Evolutionary conservation across 2,888 invertebrate species (phyloP), one percentile per base, ranked within the genome.

Genomic region (Brachycybe producta): DNA sequence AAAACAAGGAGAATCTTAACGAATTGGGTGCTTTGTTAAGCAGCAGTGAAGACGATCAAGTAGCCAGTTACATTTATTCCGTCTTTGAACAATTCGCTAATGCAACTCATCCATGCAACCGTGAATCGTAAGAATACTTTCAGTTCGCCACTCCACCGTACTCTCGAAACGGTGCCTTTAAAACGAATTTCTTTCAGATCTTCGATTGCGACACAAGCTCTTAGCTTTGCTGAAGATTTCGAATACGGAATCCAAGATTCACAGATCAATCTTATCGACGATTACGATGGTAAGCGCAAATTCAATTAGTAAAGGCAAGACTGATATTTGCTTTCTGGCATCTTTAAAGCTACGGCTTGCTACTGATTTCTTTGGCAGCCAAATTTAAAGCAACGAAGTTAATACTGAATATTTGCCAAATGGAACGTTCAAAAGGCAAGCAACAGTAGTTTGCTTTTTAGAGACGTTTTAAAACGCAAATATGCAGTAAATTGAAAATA

Each of bases 161-260:
- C n/a, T n/a, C n/a, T n/a, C n/a, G n/a, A n/a, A n/a, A n/a, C n/a
- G n/a, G n/a, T n/a, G n/a, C n/a, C n/a, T n/a, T n/a, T n/a, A n/a
- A n/a, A n/a, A n/a, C n/a, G n/a, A n/a, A 19, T 43, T 43, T 43
- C 15, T 4, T 27, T 27, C 11, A 43, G 43, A 15, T 27, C 38
- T 38, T 13, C 38, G n/a, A 36, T 38, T 27, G 51, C 51, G 17
- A 23, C 28, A 3, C 51, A 45, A 7, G 51, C 51, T 17, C 26
- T 19, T 8, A 28, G 17, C 3, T 24, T 38, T 5, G n/a, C 28
- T 5, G 36, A 35, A 13, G 35, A 42, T 4, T 24, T 24, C 11
- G 45, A 38, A n/a, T 13, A 45, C 5, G 44, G 36, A n/a, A 35
- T 51, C 28, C 45, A 45, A 28, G 45, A 45, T 28, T 45, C 51